Percentiles rank a stretch among this genome's conserved stretches.
phyloP scores from a whole-genome alignment of 2,113 vertebrate species.

The Nothobranchius kuhntae region DNA sequence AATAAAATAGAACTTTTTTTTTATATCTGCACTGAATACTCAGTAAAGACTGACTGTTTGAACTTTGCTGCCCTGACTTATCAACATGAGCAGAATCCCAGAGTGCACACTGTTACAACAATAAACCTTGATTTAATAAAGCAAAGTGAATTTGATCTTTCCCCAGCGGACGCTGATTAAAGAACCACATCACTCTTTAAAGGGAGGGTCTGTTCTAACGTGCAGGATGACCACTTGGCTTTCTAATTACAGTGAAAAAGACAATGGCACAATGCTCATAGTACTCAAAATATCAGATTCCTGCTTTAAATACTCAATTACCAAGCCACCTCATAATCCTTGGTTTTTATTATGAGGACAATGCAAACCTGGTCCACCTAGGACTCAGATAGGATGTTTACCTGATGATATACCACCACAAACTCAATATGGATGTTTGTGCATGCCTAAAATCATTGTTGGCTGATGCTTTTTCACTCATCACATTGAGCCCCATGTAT shows the following conservation, averaged over 20 bases:
- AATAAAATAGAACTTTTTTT: neutral
- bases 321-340: too few relatives aligned
- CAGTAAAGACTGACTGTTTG: neutral
- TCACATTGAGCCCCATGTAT: too few relatives aligned
- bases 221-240: constrained; percentile 14
- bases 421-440: too few relatives aligned
- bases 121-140: constrained; percentile 35
- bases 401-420: too few relatives aligned
- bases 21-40: neutral
- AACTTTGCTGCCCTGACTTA: neutral
- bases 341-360: too few relatives aligned
- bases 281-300: too few relatives aligned
- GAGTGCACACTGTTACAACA: neutral
- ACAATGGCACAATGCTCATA: neutral
- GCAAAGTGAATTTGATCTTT: constrained; percentile 38
- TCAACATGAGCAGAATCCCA: constrained; percentile 8
- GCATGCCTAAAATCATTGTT: too few relatives aligned
- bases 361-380: too few relatives aligned
- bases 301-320: too few relatives aligned
- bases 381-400: too few relatives aligned
- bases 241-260: constrained; percentile 21
- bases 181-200: constrained; percentile 30
- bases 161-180: constrained; percentile 36
- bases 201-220: constrained; percentile 22
- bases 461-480: too few relatives aligned